A percentile compares a stretch with the other conserved stretches of the same genome.
phyloP scores from a whole-genome alignment of 2,797 vertebrate genomes.

The Molossus alvarezi region DNA sequence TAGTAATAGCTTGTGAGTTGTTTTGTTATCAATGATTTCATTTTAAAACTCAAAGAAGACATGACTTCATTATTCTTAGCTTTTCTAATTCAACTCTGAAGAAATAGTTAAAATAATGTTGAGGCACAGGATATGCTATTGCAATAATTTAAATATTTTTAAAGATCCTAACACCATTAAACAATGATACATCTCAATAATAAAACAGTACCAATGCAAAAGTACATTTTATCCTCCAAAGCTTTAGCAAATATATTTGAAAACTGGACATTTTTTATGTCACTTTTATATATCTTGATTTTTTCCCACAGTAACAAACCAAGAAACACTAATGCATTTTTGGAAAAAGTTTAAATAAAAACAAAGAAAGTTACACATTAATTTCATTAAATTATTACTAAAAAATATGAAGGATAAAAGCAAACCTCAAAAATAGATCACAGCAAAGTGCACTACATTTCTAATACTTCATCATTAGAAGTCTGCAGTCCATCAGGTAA shows the following conservation, averaged over 20 bases:
- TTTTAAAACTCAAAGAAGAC: constrained; percentile 61
- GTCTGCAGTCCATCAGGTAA: background rate
- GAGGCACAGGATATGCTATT: constrained; percentile 4
- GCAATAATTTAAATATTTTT: constrained; percentile 49
- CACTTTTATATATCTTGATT: constrained; percentile 39
- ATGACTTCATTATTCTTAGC: constrained; percentile 4
- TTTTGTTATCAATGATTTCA: constrained; percentile 53
- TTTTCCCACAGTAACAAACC: constrained; percentile 27
- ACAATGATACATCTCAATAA: constrained; percentile 24
- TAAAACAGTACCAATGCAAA: constrained; percentile 37
- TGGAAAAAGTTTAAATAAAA: background rate
- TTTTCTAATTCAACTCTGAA: constrained; percentile 58
- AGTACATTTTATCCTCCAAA: constrained; percentile 27
- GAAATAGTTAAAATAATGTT: constrained; percentile 30
- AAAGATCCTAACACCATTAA: constrained; percentile 35
- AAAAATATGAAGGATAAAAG: background rate
- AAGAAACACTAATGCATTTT: constrained; percentile 12
- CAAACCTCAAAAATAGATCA: background rate
- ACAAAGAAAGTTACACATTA: constrained; percentile 32
- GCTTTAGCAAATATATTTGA: constrained; percentile 22
- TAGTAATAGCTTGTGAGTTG: constrained; percentile 44
- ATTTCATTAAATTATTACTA: constrained; percentile 48
- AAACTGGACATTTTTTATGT: constrained; percentile 45
- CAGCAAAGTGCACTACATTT: background rate
- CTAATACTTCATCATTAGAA: constrained; percentile 48